These are phyloP conservation scores for Lepidotrigona ventralis DNA, from an alignment of 1,140 invertebrate species.

Conservation along the genomic window DNA sequence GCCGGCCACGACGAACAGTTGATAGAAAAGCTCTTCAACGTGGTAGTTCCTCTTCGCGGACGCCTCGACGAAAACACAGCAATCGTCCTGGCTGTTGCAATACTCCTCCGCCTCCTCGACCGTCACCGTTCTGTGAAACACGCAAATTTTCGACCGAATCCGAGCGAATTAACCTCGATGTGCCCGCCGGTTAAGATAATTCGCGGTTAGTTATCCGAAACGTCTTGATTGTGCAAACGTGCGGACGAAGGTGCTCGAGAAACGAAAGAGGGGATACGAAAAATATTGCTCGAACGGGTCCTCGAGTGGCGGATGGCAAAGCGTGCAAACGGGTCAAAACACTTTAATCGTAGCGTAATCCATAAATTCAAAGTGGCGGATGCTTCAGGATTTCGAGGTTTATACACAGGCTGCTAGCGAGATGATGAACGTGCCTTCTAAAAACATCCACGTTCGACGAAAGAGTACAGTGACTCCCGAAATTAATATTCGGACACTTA, in stretches of 20 bases:
- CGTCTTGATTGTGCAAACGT: too few species aligned
- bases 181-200: too few species aligned
- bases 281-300: neutral
- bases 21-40: constrained; percentile 90
- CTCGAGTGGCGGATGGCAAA: neutral
- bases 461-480: too few species aligned
- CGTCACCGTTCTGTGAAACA: constrained; percentile 83
- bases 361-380: neutral
- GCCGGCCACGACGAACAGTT: constrained; percentile 89
- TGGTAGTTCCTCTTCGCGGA: constrained; percentile 89
- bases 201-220: neutral
- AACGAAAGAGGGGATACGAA: neutral
- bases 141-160: neutral
- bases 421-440: neutral
- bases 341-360: neutral
- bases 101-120: constrained; percentile 86
- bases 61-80: constrained; percentile 89
- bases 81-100: constrained; percentile 85
- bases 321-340: neutral
- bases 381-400: neutral
- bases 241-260: neutral
- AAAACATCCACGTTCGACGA: neutral
- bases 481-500: too few species aligned
- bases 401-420: too few species aligned
- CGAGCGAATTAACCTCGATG: too few species aligned